phyloP scores from a whole-genome alignment of 2,888 invertebrate species.

The Perizoma affinitatum region DNA sequence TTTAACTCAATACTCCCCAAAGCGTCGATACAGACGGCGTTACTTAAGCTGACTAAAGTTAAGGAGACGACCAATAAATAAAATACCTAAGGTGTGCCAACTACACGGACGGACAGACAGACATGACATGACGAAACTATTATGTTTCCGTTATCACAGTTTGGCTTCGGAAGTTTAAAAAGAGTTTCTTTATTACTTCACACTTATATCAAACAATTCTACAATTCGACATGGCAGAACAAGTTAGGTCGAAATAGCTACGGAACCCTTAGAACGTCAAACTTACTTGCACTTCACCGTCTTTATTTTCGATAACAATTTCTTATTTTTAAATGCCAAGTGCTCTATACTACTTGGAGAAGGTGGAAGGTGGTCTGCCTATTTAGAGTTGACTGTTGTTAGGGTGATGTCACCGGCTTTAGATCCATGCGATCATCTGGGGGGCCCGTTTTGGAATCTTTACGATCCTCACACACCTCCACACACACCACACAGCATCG shows the following conservation, averaged over 20 bases:
- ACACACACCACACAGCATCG: too few species aligned
- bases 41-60: too few species aligned
- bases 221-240: too few species aligned
- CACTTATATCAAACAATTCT: too few species aligned
- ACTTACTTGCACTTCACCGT: not conserved
- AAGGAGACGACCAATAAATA: too few species aligned
- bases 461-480: conserved; percentile 81
- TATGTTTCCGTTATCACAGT: too few species aligned
- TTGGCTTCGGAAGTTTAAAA: too few species aligned
- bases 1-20: not conserved
- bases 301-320: conserved; percentile 56
- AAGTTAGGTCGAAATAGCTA: not conserved
- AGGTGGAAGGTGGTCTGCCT: conserved; percentile 39
- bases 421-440: conserved; percentile 62
- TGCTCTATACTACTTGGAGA: conserved; percentile 36
- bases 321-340: conserved; percentile 68
- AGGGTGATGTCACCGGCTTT: conserved; percentile 72
- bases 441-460: conserved; percentile 76
- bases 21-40: too few species aligned
- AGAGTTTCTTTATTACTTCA: too few species aligned
- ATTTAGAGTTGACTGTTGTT: conserved; percentile 62
- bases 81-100: too few species aligned
- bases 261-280: conserved; percentile 2
- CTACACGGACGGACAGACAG: too few species aligned
- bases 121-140: too few species aligned